Conservation (phyloP, 1,140 invertebrate species). For the Bombus superbus region DNA sequence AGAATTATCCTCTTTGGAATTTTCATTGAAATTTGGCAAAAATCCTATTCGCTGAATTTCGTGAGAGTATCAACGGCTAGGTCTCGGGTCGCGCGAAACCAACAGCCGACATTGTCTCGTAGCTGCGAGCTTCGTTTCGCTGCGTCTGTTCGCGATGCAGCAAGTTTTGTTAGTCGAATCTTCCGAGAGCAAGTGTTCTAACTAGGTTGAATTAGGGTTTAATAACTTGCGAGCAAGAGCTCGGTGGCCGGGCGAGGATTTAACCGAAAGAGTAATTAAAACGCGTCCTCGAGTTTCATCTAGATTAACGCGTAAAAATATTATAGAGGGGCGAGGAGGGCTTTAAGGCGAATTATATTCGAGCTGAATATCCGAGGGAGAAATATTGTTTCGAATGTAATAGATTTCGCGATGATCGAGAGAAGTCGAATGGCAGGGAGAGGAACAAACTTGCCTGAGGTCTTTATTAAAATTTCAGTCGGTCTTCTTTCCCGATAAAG, state of each 20-base stretch:
- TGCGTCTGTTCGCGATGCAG: not conserved
- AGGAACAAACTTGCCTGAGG: not conserved
- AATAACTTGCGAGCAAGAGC: not conserved
- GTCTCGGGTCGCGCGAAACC: too few species aligned
- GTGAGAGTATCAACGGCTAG: not conserved
- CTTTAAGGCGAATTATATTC: not conserved
- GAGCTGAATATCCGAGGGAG: not conserved
- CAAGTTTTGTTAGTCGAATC: not conserved
- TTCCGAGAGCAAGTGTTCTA: not conserved
- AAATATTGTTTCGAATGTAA: constrained; percentile 6
- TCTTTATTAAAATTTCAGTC: constrained; percentile 39
- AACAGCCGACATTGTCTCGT: not conserved
- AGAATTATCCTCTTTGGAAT: not conserved
- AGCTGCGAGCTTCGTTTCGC: not conserved
- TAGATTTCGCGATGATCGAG: not conserved
- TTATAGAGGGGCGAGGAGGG: not conserved
- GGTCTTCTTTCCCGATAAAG: constrained; percentile 22
- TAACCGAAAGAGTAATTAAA: constrained; percentile 11
- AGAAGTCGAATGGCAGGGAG: not conserved
- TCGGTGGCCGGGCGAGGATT: not conserved
- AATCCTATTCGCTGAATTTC: not conserved
- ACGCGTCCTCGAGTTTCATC: not conserved
- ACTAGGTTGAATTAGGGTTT: not conserved
- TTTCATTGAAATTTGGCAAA: not conserved
- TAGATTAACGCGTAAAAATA: not conserved